Evolutionary conservation across 2,113 vertebrate genomes (phyloP).

Genomic region (Dascyllus trimaculatus): DNA sequence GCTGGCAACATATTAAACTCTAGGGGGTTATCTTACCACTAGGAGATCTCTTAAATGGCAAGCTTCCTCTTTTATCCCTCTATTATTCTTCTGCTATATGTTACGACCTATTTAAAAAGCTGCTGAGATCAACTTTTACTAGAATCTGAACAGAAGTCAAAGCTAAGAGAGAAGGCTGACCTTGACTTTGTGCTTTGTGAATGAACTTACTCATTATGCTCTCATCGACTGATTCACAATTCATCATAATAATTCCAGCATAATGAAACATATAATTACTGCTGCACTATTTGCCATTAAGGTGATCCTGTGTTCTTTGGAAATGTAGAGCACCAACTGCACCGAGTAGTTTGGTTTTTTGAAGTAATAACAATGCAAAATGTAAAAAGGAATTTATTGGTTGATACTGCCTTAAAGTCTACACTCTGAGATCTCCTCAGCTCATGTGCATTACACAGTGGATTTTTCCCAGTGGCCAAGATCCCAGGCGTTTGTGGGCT

Average conservation of each 20-base stretch:
- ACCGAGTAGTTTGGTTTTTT: no score
- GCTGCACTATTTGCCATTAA: background rate
- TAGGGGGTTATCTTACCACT: slow-evolving; percentile 21
- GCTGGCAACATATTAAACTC: slow-evolving; percentile 41
- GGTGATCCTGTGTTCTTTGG: background rate
- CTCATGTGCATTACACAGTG: background rate
- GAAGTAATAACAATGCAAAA: no score
- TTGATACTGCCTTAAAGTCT: background rate
- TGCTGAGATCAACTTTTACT: slow-evolving; percentile 52
- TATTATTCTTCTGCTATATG: slow-evolving; percentile 38
- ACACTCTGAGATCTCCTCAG: background rate
- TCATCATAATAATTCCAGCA: slow-evolving; percentile 40
- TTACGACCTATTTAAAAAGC: slow-evolving; percentile 54
- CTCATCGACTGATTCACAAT: slow-evolving; percentile 36
- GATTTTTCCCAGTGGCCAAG: background rate
- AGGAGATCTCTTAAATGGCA: slow-evolving; percentile 43
- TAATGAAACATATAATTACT: slow-evolving; percentile 35
- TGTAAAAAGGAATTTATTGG: background rate
- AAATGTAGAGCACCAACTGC: background rate
- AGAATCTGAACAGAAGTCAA: background rate
- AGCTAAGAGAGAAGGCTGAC: slow-evolving; percentile 39
- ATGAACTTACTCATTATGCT: slow-evolving; percentile 39
- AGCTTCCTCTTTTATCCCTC: slow-evolving; percentile 34
- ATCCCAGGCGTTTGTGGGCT: background rate
- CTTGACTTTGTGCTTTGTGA: slow-evolving; percentile 43